Conservation (phyloP, 2,888 invertebrate species). For the Macrophya annulata region DNA sequence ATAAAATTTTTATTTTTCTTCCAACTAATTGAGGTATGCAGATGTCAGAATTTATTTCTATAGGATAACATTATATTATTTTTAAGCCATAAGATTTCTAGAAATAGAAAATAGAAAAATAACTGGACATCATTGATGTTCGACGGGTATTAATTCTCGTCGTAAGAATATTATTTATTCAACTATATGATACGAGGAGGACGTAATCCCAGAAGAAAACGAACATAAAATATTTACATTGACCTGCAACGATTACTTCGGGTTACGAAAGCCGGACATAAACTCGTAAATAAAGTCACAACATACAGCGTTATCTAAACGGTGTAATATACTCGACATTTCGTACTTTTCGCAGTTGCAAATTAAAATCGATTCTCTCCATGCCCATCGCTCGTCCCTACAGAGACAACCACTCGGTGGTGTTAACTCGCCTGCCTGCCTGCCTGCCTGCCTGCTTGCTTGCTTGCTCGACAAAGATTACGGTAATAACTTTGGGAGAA, state of each 20-base stretch:
- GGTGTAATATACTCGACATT: slow-evolving; percentile 19
- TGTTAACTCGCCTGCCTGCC: not conserved
- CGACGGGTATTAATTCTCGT: not conserved
- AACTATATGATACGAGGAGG: not conserved
- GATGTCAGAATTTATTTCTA: not conserved
- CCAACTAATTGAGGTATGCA: not conserved
- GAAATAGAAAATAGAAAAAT: slow-evolving; percentile 10
- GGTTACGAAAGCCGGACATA: slow-evolving; percentile 21
- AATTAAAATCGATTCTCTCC: slow-evolving; percentile 20
- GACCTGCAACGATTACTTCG: slow-evolving; percentile 24
- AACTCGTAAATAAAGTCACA: slow-evolving; percentile 12
- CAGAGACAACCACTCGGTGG: not conserved
- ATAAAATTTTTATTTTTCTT: not conserved
- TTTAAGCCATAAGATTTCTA: not conserved
- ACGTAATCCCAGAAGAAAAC: slow-evolving; percentile 12
- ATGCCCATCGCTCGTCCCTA: not conserved
- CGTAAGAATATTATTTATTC: slow-evolving; percentile 5
- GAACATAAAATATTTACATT: slow-evolving; percentile 26
- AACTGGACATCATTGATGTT: not conserved
- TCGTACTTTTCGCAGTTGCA: slow-evolving; percentile 35
- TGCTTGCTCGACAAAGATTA: slow-evolving; percentile 49
- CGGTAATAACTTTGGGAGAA: slow-evolving; percentile 22
- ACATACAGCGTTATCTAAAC: not conserved
- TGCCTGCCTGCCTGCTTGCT: slow-evolving; percentile 22
- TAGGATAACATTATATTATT: not conserved